These are phyloP conservation scores for Apistogramma diplotaenia DNA, from an alignment of 2,113 vertebrate species.

Conservation along the genomic window DNA sequence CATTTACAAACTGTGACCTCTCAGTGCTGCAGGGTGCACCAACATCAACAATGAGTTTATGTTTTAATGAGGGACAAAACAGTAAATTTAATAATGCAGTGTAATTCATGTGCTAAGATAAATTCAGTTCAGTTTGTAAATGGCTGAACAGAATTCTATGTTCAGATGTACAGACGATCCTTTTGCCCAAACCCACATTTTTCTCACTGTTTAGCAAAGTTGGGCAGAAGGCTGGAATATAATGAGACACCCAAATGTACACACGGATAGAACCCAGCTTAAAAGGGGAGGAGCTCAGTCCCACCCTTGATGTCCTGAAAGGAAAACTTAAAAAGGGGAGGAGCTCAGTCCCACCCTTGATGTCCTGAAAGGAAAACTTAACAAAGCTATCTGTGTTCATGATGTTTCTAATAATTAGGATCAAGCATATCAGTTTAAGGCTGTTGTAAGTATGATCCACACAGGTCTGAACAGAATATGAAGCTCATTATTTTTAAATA, in stretches of 20 bases:
- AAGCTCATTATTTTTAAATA: no score
- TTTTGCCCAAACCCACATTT: neutral
- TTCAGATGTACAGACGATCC: neutral
- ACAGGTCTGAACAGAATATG: neutral
- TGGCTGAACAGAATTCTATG: neutral
- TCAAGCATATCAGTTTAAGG: neutral
- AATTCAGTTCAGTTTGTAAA: neutral
- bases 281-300: neutral
- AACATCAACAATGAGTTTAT: neutral
- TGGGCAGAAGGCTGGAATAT: neutral
- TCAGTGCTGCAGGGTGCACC: neutral
- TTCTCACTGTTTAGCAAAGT: neutral
- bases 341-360: neutral
- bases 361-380: neutral
- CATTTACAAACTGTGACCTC: neutral
- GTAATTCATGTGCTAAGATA: neutral
- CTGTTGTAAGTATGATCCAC: neutral
- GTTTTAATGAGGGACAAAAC: neutral
- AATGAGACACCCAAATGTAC: neutral
- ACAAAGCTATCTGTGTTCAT: neutral
- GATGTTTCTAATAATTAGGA: neutral
- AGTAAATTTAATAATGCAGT: neutral
- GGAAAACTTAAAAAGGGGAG: neutral
- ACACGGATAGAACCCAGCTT: neutral
- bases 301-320: neutral